Percentiles rank a stretch among this genome's conserved stretches.
Evolutionary conservation across 2,888 invertebrate species (phyloP).

Genomic region (Aspidapion aeneum): DNA sequence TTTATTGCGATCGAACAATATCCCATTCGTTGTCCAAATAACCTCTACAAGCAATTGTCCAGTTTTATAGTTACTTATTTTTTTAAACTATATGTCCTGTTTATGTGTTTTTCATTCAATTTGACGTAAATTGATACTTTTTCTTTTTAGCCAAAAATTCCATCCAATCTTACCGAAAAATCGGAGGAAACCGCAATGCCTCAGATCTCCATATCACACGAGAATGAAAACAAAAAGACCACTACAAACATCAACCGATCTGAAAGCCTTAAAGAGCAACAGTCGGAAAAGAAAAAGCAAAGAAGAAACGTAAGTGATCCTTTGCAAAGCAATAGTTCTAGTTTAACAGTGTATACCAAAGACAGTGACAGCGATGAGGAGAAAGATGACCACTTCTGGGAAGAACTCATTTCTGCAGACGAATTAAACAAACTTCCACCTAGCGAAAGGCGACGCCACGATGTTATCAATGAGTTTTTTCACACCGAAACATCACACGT

Average conservation of each 20-base stretch:
- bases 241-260: slow-evolving; percentile 32
- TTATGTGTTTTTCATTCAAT: too few species aligned
- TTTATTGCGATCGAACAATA: too few species aligned
- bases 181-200: neutral
- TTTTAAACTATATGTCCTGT: too few species aligned
- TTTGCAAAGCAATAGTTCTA: slow-evolving; percentile 66
- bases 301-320: slow-evolving; percentile 79
- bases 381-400: slow-evolving; percentile 70
- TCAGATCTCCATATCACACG: neutral
- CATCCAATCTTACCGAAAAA: neutral
- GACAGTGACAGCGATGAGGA: slow-evolving; percentile 58
- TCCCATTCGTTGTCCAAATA: too few species aligned
- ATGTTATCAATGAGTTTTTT: slow-evolving; percentile 79
- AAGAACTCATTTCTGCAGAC: slow-evolving; percentile 71
- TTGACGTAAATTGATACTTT: too few species aligned
- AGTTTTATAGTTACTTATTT: too few species aligned
- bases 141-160: neutral
- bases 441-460: slow-evolving; percentile 85
- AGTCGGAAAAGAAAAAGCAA: slow-evolving; percentile 57
- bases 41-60: too few species aligned
- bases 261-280: slow-evolving; percentile 48
- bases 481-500: slow-evolving; percentile 89
- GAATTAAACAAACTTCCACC: slow-evolving; percentile 69
- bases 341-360: slow-evolving; percentile 18
- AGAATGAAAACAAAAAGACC: neutral